Conservation (phyloP, 2,888 invertebrate genomes). For the Mactromeris polynyma region DNA sequence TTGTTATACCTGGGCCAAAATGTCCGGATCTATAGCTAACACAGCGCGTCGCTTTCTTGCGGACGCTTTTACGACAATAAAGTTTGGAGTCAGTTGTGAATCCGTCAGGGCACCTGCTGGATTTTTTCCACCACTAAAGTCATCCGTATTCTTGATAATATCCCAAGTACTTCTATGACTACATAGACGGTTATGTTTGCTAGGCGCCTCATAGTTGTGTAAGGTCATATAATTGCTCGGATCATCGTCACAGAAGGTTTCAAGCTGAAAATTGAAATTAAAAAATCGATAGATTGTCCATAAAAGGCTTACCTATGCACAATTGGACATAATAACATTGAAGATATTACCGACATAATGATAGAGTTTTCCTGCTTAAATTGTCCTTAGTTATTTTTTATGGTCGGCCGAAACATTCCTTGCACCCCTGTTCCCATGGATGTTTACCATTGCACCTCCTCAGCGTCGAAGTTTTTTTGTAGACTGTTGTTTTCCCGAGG, state of each 20-base stretch:
- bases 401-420: too few species aligned
- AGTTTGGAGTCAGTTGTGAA: constrained; percentile 70
- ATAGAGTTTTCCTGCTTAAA: too few species aligned
- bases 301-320: too few species aligned
- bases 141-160: constrained; percentile 87
- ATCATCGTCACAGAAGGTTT: constrained; percentile 90
- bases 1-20: background rate
- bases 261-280: constrained; percentile 85
- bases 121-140: constrained; percentile 77
- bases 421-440: too few species aligned
- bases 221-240: constrained; percentile 56
- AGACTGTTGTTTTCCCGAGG: too few species aligned
- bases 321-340: too few species aligned
- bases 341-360: too few species aligned
- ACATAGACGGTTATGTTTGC: constrained; percentile 91
- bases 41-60: constrained; percentile 67
- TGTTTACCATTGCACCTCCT: too few species aligned
- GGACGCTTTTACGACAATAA: constrained; percentile 71
- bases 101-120: constrained; percentile 48
- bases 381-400: too few species aligned
- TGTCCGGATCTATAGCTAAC: constrained; percentile 69
- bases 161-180: constrained; percentile 89
- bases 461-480: too few species aligned
- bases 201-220: constrained; percentile 90
- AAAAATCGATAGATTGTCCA: too few species aligned